Conservation (phyloP, 2,888 invertebrate species). For the Eristalinus sepulchralis region DNA sequence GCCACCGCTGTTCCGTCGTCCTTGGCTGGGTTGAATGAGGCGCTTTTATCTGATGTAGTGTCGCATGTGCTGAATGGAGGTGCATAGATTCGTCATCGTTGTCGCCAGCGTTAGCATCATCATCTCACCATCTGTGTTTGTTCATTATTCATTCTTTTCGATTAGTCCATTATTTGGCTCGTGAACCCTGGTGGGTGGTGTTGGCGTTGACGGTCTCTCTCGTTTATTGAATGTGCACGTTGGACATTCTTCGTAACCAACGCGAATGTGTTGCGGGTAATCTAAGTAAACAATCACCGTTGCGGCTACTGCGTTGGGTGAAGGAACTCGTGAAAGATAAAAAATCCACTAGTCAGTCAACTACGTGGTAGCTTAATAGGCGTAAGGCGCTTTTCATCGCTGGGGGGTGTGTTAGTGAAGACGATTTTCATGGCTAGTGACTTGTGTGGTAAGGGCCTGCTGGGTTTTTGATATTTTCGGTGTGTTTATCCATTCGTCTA, state of each 20-base stretch:
- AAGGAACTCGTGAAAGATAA: conserved; percentile 53
- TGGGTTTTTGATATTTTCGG: too few relatives aligned
- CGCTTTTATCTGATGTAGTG: conserved; percentile 65
- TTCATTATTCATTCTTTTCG: conserved; percentile 71
- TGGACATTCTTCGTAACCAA: not conserved
- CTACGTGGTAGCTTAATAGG: not conserved
- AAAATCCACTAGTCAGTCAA: not conserved
- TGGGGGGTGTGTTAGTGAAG: too few relatives aligned
- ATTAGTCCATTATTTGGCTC: conserved; percentile 64
- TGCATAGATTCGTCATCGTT: conserved; percentile 43
- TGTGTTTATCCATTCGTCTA: too few relatives aligned
- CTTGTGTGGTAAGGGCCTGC: too few relatives aligned
- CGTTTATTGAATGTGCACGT: conserved; percentile 59
- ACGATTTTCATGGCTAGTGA: too few relatives aligned
- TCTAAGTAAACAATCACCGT: conserved; percentile 18
- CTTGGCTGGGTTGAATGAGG: not conserved
- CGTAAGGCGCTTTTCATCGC: not conserved
- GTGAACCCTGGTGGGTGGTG: conserved; percentile 59
- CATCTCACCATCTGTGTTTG: conserved; percentile 68
- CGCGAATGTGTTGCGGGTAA: not conserved
- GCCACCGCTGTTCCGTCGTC: not conserved
- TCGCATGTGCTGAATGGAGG: conserved; percentile 49
- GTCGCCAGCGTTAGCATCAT: conserved; percentile 24
- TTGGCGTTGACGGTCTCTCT: not conserved
- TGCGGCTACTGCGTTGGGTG: conserved; percentile 37